These are phyloP conservation scores for Callopanchax toddi DNA, from an alignment of 2,113 vertebrate genomes.

Conservation along the genomic window DNA sequence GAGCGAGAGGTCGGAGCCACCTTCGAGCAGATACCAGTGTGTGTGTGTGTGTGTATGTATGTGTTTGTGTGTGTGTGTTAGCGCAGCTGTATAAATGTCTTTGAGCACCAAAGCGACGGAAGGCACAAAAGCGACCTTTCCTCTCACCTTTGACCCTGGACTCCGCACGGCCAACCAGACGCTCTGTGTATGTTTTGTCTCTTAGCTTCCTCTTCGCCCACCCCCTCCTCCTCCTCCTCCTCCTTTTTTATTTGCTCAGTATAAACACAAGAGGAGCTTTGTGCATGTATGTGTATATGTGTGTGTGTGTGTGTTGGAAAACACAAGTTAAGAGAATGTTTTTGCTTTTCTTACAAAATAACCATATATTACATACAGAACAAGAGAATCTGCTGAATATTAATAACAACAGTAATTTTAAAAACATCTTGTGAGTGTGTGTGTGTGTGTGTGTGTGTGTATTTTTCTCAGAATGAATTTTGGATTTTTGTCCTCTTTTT, in stretches of 20 bases:
- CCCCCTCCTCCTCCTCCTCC: constrained; percentile 34
- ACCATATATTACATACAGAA: constrained; percentile 81
- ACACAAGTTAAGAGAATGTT: constrained; percentile 74
- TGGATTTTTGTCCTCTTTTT: constrained; percentile 58
- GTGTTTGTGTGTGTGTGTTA: constrained; percentile 24
- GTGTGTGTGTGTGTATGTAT: constrained; percentile 29
- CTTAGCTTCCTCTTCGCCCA: constrained; percentile 44
- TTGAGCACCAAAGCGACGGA: constrained; percentile 74
- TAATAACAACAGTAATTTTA: constrained; percentile 81
- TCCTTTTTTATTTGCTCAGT: constrained; percentile 55
- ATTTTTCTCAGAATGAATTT: constrained; percentile 75
- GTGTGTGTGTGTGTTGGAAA: constrained; percentile 45
- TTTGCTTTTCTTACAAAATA: constrained; percentile 80
- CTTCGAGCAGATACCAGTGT: constrained; percentile 59
- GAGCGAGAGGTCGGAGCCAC: constrained; percentile 70
- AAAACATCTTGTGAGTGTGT: constrained; percentile 73
- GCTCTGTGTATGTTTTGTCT: constrained; percentile 13
- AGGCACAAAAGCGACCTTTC: constrained; percentile 80
- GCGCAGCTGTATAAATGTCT: constrained; percentile 36
- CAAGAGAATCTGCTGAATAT: constrained; percentile 80
- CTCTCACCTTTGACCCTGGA: constrained; percentile 73
- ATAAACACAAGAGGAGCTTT: constrained; percentile 59
- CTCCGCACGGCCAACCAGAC: constrained; percentile 72
- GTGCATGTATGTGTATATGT: constrained; percentile 61
- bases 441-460: constrained; percentile 61